phyloP scores from a whole-genome alignment of 2,797 vertebrate genomes.

The Hozukius guyotensis region DNA sequence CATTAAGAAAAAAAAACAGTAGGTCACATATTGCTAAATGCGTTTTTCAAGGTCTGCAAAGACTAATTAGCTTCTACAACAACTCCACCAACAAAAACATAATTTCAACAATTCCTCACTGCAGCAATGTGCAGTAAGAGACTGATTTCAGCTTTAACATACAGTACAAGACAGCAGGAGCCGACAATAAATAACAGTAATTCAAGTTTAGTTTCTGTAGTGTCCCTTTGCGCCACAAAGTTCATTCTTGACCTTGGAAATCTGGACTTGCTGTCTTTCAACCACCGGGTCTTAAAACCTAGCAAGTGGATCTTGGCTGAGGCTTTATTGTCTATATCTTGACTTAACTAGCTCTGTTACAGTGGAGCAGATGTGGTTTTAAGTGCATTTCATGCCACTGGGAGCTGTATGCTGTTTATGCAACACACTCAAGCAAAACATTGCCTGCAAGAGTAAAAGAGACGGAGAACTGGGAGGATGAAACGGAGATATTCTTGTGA shows the following conservation, averaged over 20 bases:
- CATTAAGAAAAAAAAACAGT: too few species aligned
- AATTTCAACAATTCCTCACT: not conserved
- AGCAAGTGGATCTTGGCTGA: not conserved
- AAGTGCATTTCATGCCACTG: conserved; percentile 12
- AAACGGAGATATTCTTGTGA: not conserved
- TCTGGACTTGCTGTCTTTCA: not conserved
- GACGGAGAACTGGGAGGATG: not conserved
- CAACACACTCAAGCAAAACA: conserved; percentile 16
- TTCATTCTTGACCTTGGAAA: not conserved
- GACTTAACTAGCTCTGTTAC: conserved; percentile 1
- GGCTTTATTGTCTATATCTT: not conserved
- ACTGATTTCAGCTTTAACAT: not conserved
- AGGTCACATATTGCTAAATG: too few species aligned
- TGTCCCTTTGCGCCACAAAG: not conserved
- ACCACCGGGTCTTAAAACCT: not conserved
- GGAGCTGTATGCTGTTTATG: conserved; percentile 20
- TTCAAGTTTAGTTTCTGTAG: not conserved
- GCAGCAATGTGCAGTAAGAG: not conserved
- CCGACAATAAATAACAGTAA: not conserved
- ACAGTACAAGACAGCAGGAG: not conserved
- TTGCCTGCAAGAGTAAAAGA: not conserved
- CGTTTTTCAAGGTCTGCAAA: not conserved
- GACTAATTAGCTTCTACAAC: not conserved
- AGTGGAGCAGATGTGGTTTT: conserved; percentile 10
- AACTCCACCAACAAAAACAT: not conserved